Percentiles rank a stretch among this genome's conserved stretches.
phyloP scores from a whole-genome alignment of 2,888 invertebrate species.

The Boloria euphrosyne region DNA sequence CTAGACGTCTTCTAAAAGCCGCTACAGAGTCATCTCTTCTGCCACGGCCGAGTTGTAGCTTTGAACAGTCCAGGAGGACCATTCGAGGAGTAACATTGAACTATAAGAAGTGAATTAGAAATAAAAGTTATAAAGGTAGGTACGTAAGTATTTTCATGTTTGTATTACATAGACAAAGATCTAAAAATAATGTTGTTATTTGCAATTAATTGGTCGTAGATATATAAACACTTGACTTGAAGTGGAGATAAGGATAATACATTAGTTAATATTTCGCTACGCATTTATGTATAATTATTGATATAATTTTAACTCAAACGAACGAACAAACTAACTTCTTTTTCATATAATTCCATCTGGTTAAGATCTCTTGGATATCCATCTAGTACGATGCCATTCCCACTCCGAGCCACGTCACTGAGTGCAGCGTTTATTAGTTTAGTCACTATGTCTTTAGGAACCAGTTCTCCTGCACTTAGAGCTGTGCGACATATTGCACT shows the following conservation, averaged over 20 bases:
- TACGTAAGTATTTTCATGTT: neutral
- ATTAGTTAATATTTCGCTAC: no score
- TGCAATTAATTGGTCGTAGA: neutral
- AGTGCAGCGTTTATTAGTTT: slow-evolving; percentile 88
- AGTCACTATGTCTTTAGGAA: slow-evolving; percentile 89
- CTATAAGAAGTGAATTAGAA: slow-evolving; percentile 64
- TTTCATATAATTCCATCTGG: slow-evolving; percentile 94
- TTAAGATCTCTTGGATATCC: slow-evolving; percentile 96
- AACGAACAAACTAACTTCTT: slow-evolving; percentile 85
- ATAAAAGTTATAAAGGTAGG: neutral
- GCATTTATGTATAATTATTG: neutral
- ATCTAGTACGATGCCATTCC: slow-evolving; percentile 93
- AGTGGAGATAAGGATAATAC: no score
- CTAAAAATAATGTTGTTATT: neutral
- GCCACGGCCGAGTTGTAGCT: slow-evolving; percentile 92
- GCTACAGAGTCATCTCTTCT: slow-evolving; percentile 93
- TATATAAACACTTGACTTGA: no score
- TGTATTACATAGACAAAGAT: neutral
- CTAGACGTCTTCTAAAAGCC: slow-evolving; percentile 91
- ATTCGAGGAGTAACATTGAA: slow-evolving; percentile 89
- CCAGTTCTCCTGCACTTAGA: slow-evolving; percentile 91
- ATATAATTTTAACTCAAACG: neutral
- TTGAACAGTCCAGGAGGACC: slow-evolving; percentile 94
- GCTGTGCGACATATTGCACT: slow-evolving; percentile 86
- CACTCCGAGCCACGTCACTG: slow-evolving; percentile 76